A percentile compares a stretch with the other conserved stretches of the same genome.
Conservation (phyloP, 2,113 vertebrate species). For the Opisthocomus hoazin region DNA sequence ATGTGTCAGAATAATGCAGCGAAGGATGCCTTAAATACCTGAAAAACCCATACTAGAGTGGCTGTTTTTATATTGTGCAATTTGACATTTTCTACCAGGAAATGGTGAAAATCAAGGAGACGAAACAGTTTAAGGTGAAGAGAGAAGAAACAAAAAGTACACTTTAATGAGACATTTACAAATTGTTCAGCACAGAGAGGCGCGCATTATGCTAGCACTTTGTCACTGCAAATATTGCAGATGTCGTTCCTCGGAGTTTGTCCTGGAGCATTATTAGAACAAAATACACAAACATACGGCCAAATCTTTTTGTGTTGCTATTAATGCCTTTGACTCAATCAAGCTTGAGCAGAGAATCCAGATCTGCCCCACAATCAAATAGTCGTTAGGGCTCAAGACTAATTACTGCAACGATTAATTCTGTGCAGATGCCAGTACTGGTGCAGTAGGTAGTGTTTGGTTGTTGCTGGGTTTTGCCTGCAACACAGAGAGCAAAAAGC, state of each 20-base stretch:
- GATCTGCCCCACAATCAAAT: background rate
- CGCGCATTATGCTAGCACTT: conserved; percentile 20
- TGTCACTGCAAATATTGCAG: conserved; percentile 59
- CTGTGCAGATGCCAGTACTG: background rate
- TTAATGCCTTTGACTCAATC: conserved; percentile 16
- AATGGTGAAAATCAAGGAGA: conserved; percentile 17
- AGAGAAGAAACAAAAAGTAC: conserved; percentile 41
- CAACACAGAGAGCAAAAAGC: background rate
- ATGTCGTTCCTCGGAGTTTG: conserved; percentile 23
- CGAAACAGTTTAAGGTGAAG: conserved; percentile 28
- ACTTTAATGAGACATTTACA: conserved; percentile 68
- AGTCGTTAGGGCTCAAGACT: background rate
- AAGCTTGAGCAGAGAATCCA: background rate
- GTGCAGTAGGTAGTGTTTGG: rapidly evolving
- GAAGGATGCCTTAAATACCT: background rate
- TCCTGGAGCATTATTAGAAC: conserved; percentile 49
- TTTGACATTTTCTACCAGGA: conserved; percentile 44
- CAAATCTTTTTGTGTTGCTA: background rate
- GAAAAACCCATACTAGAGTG: background rate
- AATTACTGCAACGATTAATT: background rate
- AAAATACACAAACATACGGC: conserved; percentile 20
- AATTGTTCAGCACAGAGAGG: conserved; percentile 44
- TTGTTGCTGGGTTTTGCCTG: background rate
- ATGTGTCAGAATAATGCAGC: background rate
- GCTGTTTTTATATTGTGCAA: background rate